These are phyloP conservation scores for Chironomus riparius DNA, from an alignment of 2,888 invertebrate species.

Conservation along the genomic window DNA sequence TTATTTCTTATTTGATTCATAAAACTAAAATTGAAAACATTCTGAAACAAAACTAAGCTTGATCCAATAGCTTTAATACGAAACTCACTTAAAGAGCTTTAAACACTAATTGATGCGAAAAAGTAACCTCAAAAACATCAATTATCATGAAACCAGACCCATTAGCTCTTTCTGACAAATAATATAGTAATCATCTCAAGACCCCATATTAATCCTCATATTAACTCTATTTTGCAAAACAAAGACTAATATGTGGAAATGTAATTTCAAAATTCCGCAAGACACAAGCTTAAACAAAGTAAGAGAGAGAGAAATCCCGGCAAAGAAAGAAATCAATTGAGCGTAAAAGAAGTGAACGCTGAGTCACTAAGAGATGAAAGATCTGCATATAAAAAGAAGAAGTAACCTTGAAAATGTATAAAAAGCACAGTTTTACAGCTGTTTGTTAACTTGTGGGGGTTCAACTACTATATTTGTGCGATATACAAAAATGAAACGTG, in stretches of 20 bases:
- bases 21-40: too few relatives aligned
- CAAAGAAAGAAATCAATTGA: neutral
- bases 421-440: neutral
- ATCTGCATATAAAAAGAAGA: neutral
- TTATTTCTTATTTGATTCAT: too few relatives aligned
- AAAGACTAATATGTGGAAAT: neutral
- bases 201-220: too few relatives aligned
- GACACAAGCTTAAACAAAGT: neutral
- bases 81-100: too few relatives aligned
- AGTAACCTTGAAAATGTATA: neutral
- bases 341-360: neutral
- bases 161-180: too few relatives aligned
- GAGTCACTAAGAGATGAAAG: neutral
- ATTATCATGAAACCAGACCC: too few relatives aligned
- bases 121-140: too few relatives aligned
- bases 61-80: too few relatives aligned
- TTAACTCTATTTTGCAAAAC: neutral
- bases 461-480: neutral
- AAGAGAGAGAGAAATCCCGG: neutral
- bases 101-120: too few relatives aligned
- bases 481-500: neutral
- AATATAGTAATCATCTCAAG: too few relatives aligned
- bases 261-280: neutral
- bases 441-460: neutral
- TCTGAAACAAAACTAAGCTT: too few relatives aligned